A percentile compares a stretch with the other conserved stretches of the same genome.
phyloP scores from a whole-genome alignment of 2,888 invertebrate genomes.

The Hyppa rectilinea region DNA sequence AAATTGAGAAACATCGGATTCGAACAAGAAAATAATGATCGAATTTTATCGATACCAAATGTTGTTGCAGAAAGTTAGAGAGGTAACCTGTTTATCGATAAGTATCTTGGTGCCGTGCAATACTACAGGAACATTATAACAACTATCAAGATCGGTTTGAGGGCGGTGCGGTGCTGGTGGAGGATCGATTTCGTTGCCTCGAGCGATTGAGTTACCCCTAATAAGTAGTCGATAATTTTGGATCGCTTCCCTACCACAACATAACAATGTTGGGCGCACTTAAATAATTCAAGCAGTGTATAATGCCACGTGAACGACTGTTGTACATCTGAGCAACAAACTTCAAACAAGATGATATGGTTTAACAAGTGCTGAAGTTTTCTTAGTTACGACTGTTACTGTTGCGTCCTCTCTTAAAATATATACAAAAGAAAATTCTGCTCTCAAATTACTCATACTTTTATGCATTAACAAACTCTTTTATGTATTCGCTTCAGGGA shows the following conservation, averaged over 20 bases:
- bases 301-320: slow-evolving; percentile 40
- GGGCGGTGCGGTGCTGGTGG: slow-evolving; percentile 59
- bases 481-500: slow-evolving; percentile 64
- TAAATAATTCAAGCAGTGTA: slow-evolving; percentile 36
- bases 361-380: slow-evolving; percentile 67
- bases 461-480: slow-evolving; percentile 64
- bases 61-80: slow-evolving; percentile 63
- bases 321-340: slow-evolving; percentile 62
- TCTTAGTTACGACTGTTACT: slow-evolving; percentile 60
- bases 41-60: slow-evolving; percentile 61
- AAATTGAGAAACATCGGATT: slow-evolving; percentile 62
- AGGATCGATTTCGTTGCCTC: slow-evolving; percentile 74
- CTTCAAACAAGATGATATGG: slow-evolving; percentile 74
- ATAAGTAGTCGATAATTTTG: slow-evolving; percentile 82
- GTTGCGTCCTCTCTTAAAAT: slow-evolving; percentile 63
- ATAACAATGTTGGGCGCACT: slow-evolving; percentile 55
- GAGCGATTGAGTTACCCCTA: slow-evolving; percentile 80
- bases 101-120: slow-evolving; percentile 68
- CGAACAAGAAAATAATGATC: slow-evolving; percentile 62
- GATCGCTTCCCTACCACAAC: slow-evolving; percentile 71
- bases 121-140: slow-evolving; percentile 66
- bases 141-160: slow-evolving; percentile 59
- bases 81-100: slow-evolving; percentile 72
- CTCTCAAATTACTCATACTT: slow-evolving; percentile 61
- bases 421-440: slow-evolving; percentile 57